Conservation (phyloP, 2,797 vertebrate species). For the Orientallactaga sibirica region DNA sequence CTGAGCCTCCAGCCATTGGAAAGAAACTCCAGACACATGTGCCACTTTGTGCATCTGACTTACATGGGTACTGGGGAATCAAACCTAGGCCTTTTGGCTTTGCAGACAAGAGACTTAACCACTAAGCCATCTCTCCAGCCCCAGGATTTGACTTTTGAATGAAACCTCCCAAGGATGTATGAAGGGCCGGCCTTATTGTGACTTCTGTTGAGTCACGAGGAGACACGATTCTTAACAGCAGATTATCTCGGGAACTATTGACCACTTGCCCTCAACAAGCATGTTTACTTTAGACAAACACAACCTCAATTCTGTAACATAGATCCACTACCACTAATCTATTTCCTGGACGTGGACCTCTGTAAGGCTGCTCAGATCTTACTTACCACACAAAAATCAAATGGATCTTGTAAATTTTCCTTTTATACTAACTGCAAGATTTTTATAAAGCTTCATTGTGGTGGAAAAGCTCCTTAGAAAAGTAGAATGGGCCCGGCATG, state of each 20-base stretch:
- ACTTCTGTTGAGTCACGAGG: background rate
- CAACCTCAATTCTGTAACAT: background rate
- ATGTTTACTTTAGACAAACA: background rate
- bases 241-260: background rate
- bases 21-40: no score
- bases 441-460: constrained; percentile 18
- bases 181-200: background rate
- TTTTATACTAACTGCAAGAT: constrained; percentile 20
- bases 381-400: constrained; percentile 12
- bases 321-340: background rate
- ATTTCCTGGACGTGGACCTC: background rate
- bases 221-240: background rate
- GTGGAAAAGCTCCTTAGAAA: constrained; percentile 9
- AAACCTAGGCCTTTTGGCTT: no score
- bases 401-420: background rate
- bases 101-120: no score
- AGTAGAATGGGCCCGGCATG: background rate
- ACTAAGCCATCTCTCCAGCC: no score
- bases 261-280: background rate
- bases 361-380: background rate
- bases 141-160: background rate
- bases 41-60: no score
- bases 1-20: no score
- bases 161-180: background rate
- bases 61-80: no score